Evolutionary conservation across 2,113 vertebrate genomes (phyloP), one percentile per base, ranked within the genome.

Genomic region (Nanorana parkeri): DNA sequence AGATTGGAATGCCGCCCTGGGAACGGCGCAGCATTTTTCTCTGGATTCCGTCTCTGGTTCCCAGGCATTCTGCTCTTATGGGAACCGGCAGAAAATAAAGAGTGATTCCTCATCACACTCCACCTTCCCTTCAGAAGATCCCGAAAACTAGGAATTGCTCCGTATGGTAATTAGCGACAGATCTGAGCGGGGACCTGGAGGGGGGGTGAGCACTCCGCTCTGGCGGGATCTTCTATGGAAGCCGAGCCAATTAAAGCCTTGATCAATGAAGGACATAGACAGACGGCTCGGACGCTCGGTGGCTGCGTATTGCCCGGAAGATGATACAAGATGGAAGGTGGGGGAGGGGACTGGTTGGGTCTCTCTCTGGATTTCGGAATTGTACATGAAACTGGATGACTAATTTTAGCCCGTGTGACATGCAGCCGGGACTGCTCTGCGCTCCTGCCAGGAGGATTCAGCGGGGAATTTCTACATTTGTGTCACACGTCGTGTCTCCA

Each of bases 341-440:
- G 11, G 54, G 13, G 11, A 11, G 55, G 55, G 55, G 55, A 4
- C 16, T 1, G 55, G 7, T 58, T n/a, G n/a, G 17, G 4, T 58
- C 55, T 20, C 55, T 58, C 55, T n/a, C 55, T 20, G 55, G 55
- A 3, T 19, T n/a, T 20, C 17, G 6, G 68, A 21, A 52, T 71
- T 13, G 47, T 71, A 15, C 36, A 71, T 71, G 19, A 24, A n/a
- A 71, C 24, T 23, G 47, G 74, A 41, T 24, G 68, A 80, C 36
- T 85, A 41, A 65, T 67, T 41, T 32, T 51, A 21, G 10, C 55
- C 0, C 72, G 67, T 36, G 55, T 81, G 69, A 55, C 20, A 28
- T 19, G 26, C 60, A 21, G 8, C 54, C 21, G 77, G 29, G 83
- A 84, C 72, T 84, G 51, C 75, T 85, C 56, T 56, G 20, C 28